Percentiles rank a stretch among this genome's conserved stretches.
These are phyloP conservation scores for Tachycineta bicolor DNA, from an alignment of 2,113 vertebrate genomes.

Conservation along the genomic window DNA sequence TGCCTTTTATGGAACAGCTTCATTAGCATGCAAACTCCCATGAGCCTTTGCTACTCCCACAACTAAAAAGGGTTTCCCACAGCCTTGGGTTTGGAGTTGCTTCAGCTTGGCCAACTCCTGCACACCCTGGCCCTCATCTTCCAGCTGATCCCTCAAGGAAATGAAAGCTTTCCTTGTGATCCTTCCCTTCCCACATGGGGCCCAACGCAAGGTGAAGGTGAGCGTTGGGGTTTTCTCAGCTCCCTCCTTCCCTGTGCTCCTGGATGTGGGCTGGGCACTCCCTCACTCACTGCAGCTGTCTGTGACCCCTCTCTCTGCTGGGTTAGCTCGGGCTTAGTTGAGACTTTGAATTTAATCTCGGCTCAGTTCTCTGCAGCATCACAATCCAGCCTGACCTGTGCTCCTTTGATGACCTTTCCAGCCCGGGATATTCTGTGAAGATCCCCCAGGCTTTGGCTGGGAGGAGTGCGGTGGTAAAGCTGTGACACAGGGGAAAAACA, in stretches of 20 bases:
- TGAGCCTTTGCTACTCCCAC: neutral
- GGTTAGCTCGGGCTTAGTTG: neutral
- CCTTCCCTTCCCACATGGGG: neutral
- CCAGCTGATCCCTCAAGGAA: neutral
- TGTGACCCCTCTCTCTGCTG: too few relatives aligned
- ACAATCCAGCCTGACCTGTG: neutral
- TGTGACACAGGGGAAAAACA: accelerated
- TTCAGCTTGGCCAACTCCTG: neutral
- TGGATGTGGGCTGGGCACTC: accelerated
- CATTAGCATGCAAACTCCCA: neutral
- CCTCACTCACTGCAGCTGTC: neutral
- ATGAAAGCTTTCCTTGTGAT: neutral
- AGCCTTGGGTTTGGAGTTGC: neutral
- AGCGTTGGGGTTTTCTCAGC: too few relatives aligned
- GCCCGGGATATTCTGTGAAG: neutral
- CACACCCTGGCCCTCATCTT: neutral
- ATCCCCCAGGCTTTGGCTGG: neutral
- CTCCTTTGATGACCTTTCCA: neutral
- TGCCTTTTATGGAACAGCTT: neutral
- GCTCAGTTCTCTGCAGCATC: neutral
- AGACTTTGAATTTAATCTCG: neutral
- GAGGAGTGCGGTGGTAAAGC: neutral
- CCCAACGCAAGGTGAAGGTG: neutral
- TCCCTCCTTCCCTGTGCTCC: neutral
- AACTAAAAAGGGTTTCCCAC: neutral